These are phyloP conservation scores for Riparia riparia DNA, from an alignment of 2,113 vertebrate genomes.

Conservation along the genomic window DNA sequence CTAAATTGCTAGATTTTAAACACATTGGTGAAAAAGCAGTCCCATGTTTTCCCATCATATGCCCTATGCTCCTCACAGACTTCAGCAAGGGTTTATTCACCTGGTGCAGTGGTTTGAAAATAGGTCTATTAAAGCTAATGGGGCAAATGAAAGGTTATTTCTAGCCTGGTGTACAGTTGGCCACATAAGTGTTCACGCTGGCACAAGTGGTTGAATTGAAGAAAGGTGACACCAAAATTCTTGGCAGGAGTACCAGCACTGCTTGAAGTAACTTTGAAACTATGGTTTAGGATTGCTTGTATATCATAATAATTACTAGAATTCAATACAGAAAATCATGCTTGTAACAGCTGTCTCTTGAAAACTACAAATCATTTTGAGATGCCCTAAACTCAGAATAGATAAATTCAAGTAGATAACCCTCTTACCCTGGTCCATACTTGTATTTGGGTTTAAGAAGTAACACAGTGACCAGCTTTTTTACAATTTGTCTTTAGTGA, in stretches of 20 bases:
- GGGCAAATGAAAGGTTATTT: neutral
- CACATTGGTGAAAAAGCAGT: neutral
- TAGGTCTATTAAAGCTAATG: neutral
- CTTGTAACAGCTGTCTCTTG: neutral
- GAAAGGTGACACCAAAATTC: neutral
- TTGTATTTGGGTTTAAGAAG: neutral
- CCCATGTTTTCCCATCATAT: neutral
- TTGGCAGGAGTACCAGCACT: neutral
- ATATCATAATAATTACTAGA: neutral
- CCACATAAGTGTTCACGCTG: neutral
- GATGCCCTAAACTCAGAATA: neutral
- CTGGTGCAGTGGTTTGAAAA: neutral
- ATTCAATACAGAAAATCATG: neutral
- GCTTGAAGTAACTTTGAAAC: neutral
- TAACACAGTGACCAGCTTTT: neutral
- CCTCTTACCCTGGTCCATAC: neutral
- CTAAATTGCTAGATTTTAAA: neutral
- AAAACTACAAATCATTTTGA: neutral
- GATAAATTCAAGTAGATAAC: neutral
- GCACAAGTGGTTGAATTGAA: neutral
- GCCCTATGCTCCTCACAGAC: neutral
- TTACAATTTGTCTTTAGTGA: conserved; percentile 81
- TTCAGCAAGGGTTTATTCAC: neutral
- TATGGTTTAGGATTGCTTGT: neutral
- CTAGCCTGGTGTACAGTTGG: neutral